Base-by-base conservation (phyloP, 2,888 invertebrate genomes). In the Azorinus chamasolen region DNA sequence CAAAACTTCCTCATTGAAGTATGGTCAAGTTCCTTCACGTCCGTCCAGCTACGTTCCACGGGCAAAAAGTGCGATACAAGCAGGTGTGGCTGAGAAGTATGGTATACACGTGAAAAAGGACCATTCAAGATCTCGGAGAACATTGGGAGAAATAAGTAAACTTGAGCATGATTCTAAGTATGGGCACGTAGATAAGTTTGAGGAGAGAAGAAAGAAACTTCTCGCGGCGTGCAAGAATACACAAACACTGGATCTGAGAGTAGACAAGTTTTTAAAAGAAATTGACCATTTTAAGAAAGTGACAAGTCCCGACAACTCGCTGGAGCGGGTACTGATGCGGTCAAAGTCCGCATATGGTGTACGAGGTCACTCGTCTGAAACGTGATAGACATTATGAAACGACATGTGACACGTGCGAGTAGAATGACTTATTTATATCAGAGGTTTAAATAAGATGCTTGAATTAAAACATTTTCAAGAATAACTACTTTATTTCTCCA, bases 251-350 rank as follows among this genome's bases (percentile, higher is more conserved):
- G 70, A 82, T 6, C 57, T 55, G 4, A 64, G 78, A 27, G 82
- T 85, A 39, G 57, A 68, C 45, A 43, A 54, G 24, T 85, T 83
- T 63, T 32, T 83, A 2, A 64, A 73, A 6, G 77, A 82, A 24
- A 65, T 83, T 20, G 85, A 85, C 41, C 72, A 78, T 14, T 85
- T 85, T 39, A 85, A 85, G 41, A 63, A 71, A n/a, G 53, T 68
- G 37, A 58, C 68, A 5, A 69, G 64, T 41, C 54, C 27, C 16
- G 71, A 68, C 20, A 79, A 75, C 32, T 55, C 75, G 20, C 32
- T 72, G 8, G 79, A 79, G 16, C 75, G 55, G 32, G 72, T 72
- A 10, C 41, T 79, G 0, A 63, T 55, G 25, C 63, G 79, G 16
- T 48, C 75, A 45, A 75, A 65, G 59, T 72, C 71, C 0, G 68